Conservation (phyloP, 2,888 invertebrate genomes). For the Plagodis dolabraria region DNA sequence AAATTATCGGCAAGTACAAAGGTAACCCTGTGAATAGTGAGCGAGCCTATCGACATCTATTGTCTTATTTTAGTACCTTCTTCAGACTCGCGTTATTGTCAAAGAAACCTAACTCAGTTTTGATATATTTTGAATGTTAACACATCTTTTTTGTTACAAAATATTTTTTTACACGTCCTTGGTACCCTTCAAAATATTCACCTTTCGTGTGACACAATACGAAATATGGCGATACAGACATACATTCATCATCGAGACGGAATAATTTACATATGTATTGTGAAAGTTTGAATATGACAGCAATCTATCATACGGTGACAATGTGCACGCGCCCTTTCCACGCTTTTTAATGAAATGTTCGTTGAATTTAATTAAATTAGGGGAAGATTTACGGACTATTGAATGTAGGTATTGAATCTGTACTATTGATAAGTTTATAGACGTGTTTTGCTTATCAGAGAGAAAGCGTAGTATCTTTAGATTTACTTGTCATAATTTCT, state of each 20-base stretch:
- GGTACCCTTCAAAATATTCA: constrained; percentile 47
- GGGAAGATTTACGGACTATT: constrained; percentile 20
- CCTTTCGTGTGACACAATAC: constrained; percentile 45
- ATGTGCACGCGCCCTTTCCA: constrained; percentile 63
- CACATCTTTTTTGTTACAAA: constrained; percentile 7
- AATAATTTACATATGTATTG: constrained; percentile 75
- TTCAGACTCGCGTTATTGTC: no score
- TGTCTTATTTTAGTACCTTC: no score
- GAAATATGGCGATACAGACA: constrained; percentile 37
- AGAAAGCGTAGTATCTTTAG: no score
- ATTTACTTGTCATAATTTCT: no score
- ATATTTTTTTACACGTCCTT: constrained; percentile 36
- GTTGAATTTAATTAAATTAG: constrained; percentile 23
- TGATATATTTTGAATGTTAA: no score
- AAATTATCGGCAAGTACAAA: no score
- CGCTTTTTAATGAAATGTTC: constrained; percentile 51
- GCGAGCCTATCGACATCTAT: no score
- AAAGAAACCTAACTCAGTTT: no score
- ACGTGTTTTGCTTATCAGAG: no score
- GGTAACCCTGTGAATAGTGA: no score
- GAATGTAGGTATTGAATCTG: not conserved
- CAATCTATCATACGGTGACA: constrained; percentile 75
- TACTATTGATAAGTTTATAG: no score
- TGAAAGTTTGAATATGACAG: constrained; percentile 70
- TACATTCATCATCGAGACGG: constrained; percentile 54